Conservation (phyloP, 2,113 vertebrate species). For the Echinops telfairi region DNA sequence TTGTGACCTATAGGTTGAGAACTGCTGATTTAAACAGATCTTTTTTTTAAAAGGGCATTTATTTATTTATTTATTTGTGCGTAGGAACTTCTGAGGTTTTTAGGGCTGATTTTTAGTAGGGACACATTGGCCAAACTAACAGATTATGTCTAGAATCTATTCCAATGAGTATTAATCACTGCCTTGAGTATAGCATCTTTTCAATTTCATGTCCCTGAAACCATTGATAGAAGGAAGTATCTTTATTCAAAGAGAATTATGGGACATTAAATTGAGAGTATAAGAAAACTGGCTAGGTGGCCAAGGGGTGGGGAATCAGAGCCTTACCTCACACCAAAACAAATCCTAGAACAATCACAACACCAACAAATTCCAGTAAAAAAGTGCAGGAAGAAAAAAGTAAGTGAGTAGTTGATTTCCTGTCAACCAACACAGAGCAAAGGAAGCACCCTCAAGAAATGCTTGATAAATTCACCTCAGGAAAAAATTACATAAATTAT, state of each 20-base stretch:
- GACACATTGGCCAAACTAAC: background rate
- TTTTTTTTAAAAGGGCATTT: slow-evolving; percentile 1
- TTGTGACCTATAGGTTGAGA: too few relatives aligned
- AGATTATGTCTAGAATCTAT: background rate
- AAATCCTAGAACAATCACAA: background rate
- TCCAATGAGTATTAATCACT: background rate
- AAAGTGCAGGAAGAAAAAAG: slow-evolving; percentile 6
- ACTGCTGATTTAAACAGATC: background rate
- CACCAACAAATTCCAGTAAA: background rate
- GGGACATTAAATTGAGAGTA: background rate
- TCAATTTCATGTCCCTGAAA: background rate
- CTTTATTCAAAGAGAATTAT: background rate
- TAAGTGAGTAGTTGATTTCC: background rate
- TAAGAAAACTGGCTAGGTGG: background rate
- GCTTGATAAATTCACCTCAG: background rate
- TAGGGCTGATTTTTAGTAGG: background rate
- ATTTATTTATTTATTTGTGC: background rate
- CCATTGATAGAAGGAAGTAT: background rate
- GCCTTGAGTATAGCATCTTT: background rate
- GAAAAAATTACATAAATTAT: slow-evolving; percentile 2
- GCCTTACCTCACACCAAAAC: background rate
- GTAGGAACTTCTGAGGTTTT: background rate
- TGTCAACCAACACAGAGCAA: background rate
- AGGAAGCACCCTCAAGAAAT: background rate
- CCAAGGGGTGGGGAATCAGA: background rate